Conservation (phyloP, 2,113 vertebrate genomes). For the Tautogolabrus adspersus region DNA sequence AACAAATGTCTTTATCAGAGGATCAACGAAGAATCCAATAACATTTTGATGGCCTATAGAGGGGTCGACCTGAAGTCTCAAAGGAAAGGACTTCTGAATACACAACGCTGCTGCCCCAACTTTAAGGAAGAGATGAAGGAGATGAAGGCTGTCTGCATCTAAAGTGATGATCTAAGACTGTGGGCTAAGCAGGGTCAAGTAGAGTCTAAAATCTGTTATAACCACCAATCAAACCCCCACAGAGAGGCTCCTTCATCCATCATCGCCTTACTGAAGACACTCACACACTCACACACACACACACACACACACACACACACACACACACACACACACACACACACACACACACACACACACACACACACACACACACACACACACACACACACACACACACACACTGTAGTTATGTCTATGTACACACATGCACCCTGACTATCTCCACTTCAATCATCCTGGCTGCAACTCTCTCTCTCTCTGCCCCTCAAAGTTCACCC, state of each 20-base stretch:
- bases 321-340: background rate
- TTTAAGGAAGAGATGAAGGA: background rate
- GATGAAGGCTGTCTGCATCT: constrained; percentile 30
- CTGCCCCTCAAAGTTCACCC: constrained; percentile 44
- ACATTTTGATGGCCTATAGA: background rate
- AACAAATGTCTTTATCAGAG: too few relatives aligned
- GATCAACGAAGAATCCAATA: too few relatives aligned
- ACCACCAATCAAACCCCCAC: constrained; percentile 42
- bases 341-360: background rate
- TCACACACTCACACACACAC: constrained; percentile 4
- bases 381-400: constrained; percentile 6
- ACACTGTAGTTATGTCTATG: background rate
- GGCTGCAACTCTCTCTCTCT: constrained; percentile 13
- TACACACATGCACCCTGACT: constrained; percentile 2
- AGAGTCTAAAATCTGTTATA: constrained; percentile 11
- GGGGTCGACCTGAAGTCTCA: background rate
- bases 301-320: background rate
- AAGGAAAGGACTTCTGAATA: background rate
- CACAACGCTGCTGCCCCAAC: background rate
- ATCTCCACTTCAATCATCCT: constrained; percentile 43
- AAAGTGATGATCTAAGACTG: constrained; percentile 29
- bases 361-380: constrained; percentile 5
- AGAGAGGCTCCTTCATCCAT: constrained; percentile 21
- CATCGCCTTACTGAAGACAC: constrained; percentile 20
- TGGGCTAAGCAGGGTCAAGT: constrained; percentile 30